These are phyloP conservation scores for Parnassius mnemosyne DNA, from an alignment of 2,888 invertebrate species.

Conservation along the genomic window DNA sequence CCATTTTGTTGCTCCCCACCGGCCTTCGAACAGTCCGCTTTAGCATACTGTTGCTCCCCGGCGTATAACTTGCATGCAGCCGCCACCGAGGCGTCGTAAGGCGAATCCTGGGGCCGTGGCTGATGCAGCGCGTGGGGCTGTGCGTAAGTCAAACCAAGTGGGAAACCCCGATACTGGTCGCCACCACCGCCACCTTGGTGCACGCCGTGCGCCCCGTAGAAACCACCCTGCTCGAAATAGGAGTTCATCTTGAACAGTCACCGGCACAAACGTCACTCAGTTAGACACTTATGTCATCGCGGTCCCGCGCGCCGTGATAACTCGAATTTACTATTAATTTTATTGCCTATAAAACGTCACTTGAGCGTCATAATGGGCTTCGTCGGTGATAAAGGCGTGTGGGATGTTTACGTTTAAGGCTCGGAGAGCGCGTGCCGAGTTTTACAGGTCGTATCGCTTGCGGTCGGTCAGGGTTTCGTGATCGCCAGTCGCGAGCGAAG, in stretches of 20 bases:
- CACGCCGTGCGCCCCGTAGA: constrained; percentile 93
- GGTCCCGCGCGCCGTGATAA: constrained; percentile 72
- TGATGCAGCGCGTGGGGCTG: constrained; percentile 89
- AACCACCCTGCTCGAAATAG: constrained; percentile 97
- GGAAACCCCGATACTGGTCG: constrained; percentile 92
- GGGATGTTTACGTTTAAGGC: constrained; percentile 80
- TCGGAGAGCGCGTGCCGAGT: constrained; percentile 72
- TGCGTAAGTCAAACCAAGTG: constrained; percentile 91
- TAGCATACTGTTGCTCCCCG: constrained; percentile 84
- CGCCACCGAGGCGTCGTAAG: constrained; percentile 94
- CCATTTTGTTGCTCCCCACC: constrained; percentile 83
- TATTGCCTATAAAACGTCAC: constrained; percentile 80
- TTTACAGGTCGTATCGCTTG: constrained; percentile 67
- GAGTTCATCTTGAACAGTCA: constrained; percentile 90
- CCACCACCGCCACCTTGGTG: constrained; percentile 88
- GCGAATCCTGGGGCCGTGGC: constrained; percentile 92
- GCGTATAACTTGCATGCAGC: constrained; percentile 92
- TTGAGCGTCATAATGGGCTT: constrained; percentile 78
- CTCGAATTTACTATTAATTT: constrained; percentile 77
- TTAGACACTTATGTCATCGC: constrained; percentile 77
- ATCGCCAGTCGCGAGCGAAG: constrained; percentile 68
- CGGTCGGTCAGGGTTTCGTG: constrained; percentile 50
- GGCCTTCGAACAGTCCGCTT: constrained; percentile 89
- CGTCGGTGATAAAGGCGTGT: constrained; percentile 78
- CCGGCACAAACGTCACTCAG: constrained; percentile 71